These are phyloP conservation scores for Serranus cabrilla DNA, from an alignment of 2,797 vertebrate genomes.

Conservation along the genomic window DNA sequence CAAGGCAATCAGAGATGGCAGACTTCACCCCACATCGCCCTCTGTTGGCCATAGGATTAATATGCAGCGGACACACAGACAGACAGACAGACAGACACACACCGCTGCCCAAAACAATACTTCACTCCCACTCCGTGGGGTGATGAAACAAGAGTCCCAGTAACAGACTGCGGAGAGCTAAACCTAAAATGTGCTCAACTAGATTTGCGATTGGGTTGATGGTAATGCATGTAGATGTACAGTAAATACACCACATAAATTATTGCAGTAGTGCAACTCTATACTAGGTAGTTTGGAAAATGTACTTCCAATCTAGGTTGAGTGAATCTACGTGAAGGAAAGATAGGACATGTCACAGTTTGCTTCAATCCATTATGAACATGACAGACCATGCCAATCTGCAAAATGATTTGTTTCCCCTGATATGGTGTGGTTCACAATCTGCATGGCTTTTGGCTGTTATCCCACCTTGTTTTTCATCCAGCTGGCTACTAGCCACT, in stretches of 20 bases:
- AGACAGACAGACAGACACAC: too few species aligned
- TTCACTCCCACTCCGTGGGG: too few species aligned
- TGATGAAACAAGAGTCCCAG: not conserved
- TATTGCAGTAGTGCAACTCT: not conserved
- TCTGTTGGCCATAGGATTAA: too few species aligned
- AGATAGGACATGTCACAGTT: slow-evolving; percentile 12
- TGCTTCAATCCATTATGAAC: slow-evolving; percentile 20
- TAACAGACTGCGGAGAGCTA: not conserved
- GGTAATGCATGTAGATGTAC: not conserved
- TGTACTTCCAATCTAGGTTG: not conserved
- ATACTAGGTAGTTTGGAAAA: not conserved
- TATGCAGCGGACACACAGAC: too few species aligned
- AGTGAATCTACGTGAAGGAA: not conserved
- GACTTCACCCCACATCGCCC: too few species aligned
- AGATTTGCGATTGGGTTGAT: not conserved
- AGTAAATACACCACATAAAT: not conserved
- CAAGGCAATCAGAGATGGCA: too few species aligned
- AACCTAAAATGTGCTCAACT: not conserved
- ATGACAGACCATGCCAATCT: slow-evolving; percentile 18
- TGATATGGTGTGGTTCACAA: slow-evolving; percentile 18
- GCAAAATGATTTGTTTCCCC: slow-evolving; percentile 37
- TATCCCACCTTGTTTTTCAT: slow-evolving; percentile 17
- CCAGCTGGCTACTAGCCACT: slow-evolving; percentile 50
- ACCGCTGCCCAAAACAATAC: too few species aligned
- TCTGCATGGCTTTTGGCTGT: slow-evolving; percentile 28